These are phyloP conservation scores for Phenganax subtilis DNA, from an alignment of 92 coral and sea anemone species.

Conservation along the genomic window DNA sequence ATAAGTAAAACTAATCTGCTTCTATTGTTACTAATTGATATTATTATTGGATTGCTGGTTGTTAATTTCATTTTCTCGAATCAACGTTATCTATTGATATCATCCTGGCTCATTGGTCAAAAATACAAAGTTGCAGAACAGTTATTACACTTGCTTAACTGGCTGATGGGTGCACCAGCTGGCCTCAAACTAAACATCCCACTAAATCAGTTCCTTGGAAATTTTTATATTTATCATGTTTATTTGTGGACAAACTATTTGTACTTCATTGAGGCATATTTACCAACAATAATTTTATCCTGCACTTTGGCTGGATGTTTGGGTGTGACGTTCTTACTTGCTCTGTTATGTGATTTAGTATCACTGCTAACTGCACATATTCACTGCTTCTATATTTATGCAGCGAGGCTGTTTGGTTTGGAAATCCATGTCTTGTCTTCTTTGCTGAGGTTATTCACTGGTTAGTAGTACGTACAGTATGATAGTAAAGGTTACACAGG, in stretches of 20 bases:
- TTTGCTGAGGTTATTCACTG: constrained; percentile 82
- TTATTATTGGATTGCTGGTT: constrained; percentile 57
- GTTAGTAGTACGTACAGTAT: constrained; percentile 38
- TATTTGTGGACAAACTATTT: constrained; percentile 86
- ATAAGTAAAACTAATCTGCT: constrained; percentile 12
- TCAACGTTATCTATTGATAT: constrained; percentile 35
- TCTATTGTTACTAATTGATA: constrained; percentile 49
- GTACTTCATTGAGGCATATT: constrained; percentile 63
- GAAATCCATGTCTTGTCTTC: constrained; percentile 70
- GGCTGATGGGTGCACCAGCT: constrained; percentile 90
- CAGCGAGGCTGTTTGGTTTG: constrained; percentile 80
- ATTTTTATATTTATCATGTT: constrained; percentile 78
- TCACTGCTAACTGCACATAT: constrained; percentile 79
- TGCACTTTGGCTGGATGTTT: constrained; percentile 74
- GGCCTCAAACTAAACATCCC: constrained; percentile 85
- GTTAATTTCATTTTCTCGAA: constrained; percentile 52
- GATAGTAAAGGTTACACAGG: background rate
- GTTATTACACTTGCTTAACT: constrained; percentile 59
- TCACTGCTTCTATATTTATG: constrained; percentile 96
- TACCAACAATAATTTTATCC: constrained; percentile 61
- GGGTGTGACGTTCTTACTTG: constrained; percentile 75
- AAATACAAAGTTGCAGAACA: constrained; percentile 66
- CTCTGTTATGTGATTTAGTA: constrained; percentile 74
- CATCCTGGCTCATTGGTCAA: constrained; percentile 55
- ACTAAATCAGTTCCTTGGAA: constrained; percentile 71